phyloP scores from a whole-genome alignment of 2,797 vertebrate species.

The Coregonus ussuriensis region DNA sequence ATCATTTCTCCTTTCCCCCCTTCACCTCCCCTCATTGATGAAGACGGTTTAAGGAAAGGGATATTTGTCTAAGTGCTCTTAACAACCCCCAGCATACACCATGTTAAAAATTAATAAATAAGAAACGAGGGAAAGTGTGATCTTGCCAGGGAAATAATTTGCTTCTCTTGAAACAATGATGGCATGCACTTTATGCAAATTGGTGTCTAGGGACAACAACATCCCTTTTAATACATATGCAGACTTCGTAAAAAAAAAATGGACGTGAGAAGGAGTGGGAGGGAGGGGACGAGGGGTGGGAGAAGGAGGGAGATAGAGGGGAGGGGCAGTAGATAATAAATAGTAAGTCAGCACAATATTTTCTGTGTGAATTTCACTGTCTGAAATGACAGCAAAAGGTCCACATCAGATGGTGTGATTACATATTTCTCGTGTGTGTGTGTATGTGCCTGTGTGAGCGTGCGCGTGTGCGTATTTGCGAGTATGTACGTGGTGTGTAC shows the following conservation, averaged over 20 bases:
- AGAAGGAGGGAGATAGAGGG: no score
- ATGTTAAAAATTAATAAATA: constrained; percentile 87
- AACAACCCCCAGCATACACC: constrained; percentile 89
- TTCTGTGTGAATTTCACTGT: constrained; percentile 80
- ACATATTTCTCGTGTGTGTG: constrained; percentile 57
- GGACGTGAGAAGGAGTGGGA: constrained; percentile 21
- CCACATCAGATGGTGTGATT: constrained; percentile 82
- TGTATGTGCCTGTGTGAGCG: not conserved
- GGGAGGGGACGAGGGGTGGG: not conserved
- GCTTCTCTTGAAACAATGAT: constrained; percentile 98
- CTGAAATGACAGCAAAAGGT: constrained; percentile 76
- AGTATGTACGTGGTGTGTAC: no score
- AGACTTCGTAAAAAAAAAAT: constrained; percentile 87
- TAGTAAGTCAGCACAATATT: constrained; percentile 84
- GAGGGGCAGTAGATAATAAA: constrained; percentile 73
- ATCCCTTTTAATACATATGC: constrained; percentile 98
- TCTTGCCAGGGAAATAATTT: constrained; percentile 97
- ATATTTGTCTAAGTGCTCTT: constrained; percentile 95
- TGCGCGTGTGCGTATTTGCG: no score
- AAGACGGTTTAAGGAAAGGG: constrained; percentile 85
- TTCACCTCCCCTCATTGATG: constrained; percentile 80
- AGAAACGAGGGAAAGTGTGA: constrained; percentile 85
- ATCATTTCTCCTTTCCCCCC: constrained; percentile 68
- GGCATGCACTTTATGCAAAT: constrained; percentile 99
- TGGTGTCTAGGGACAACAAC: constrained; percentile 98